Conservation (phyloP, 2,113 vertebrate species). For the Etia nguti region DNA sequence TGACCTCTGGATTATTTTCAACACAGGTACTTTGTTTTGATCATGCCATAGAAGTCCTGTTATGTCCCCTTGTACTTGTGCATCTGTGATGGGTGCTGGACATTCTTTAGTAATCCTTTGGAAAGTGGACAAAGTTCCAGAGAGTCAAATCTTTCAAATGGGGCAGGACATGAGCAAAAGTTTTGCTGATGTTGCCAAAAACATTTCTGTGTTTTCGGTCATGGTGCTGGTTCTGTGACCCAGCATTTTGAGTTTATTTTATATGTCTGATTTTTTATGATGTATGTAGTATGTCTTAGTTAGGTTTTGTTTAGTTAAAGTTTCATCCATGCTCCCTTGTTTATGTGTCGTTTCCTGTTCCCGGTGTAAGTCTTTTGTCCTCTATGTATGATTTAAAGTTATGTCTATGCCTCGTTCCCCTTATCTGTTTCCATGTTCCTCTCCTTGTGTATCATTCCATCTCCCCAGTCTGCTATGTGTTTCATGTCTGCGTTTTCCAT, state of each 20-base stretch:
- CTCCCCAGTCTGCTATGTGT: not conserved
- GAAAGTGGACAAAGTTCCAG: not conserved
- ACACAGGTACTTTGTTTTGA: not conserved
- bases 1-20: not conserved
- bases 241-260: not conserved
- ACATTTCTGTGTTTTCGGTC: not conserved
- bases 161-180: not conserved
- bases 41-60: fast-evolving
- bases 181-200: not conserved
- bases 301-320: not conserved
- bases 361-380: no score
- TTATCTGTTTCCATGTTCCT: not conserved
- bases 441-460: not conserved
- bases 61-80: not conserved
- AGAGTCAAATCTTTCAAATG: not conserved
- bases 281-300: not conserved
- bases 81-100: not conserved
- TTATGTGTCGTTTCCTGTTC: not conserved
- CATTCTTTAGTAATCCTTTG: not conserved
- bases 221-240: not conserved
- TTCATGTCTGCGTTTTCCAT: not conserved
- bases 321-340: not conserved
- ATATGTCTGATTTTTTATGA: not conserved
- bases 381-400: not conserved
- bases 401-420: not conserved